Evolutionary conservation across 2,113 vertebrate species (phyloP), one percentile per base, ranked within the genome.

Genomic region (Phalacrocorax aristotelis): DNA sequence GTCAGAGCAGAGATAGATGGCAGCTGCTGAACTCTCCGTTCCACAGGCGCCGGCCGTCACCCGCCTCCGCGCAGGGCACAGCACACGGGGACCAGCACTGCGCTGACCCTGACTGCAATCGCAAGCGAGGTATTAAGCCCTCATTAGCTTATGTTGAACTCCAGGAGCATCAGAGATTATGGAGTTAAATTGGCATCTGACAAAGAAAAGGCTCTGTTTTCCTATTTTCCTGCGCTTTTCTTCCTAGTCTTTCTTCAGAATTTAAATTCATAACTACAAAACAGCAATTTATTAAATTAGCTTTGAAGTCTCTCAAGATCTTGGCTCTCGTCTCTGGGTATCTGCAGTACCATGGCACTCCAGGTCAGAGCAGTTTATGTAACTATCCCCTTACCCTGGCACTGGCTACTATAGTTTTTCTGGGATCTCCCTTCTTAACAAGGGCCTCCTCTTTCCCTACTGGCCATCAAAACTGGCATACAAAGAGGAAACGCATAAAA

Each of bases 41-140:
- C 49, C 64, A 4, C 21, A 4, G 26, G 55, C 27, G 13, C 74
- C 5, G 11, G 84, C 51, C 2, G 16, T 20, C 62, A 9, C 18
- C 40, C 10, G 6, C 8, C 61, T 12, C 46, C 3, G 26, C 7
- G 7, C 57, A 7, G 76, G 48, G 49, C 15, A 0, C n/a, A 11
- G 64, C 54, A 7, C 48, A 11, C 19, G 3, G 13, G 55, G 48
- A 46, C 54, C 52, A 4, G 4, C 38, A 3, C 5, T 36, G 12
- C 36, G 0, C 44, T 11, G 6, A 29, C 71, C 54, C 25, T 9
- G 19, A 15, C 52, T 7, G 25, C 7, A 6, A 25, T 0, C 2
- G 19, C 48, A 11, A 13, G 70, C 3, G 4, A 2, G 14, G 23
- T 0, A 4, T 38, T 6, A 57, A 64, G 14, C 20, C 54, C 83